Evolutionary conservation across 2,797 vertebrate genomes (phyloP), one percentile per base, ranked within the genome.

Genomic region (Euthynnus affinis): DNA sequence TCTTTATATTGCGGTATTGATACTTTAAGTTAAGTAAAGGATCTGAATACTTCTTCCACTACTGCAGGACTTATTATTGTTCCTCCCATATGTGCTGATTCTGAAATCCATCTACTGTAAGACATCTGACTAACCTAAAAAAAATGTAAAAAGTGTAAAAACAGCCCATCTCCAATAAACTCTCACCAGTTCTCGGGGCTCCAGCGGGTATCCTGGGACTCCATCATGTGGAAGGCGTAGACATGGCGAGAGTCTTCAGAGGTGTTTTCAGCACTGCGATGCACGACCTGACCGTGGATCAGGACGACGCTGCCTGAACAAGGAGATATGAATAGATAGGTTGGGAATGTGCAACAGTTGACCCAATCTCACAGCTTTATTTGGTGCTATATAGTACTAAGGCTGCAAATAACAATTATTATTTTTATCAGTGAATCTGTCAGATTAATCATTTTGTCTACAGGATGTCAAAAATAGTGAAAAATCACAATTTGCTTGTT

Each of bases 211-310:
- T 92, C 94, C 59, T 96, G 84, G 0, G 95, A 91, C 53, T 99
- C 98, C 98, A 99, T 98, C 70, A 99, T 69, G 1, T 99, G 98
- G 93, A 99, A 98, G 13, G 97, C 94, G 83, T 98, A 99, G 3
- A 79, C 97, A 0, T 99, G 96, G 22, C 98, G 97, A 0, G 98
- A 98, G 7, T 44, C 70, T 1, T 91, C 81, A 0, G 98, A 99
- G 18, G 73, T 87, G 93, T 99, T 99, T 51, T 86, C 84, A 1
- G 95, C 96, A 3, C 98, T 99, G 83, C 96, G 97, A 37, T 99
- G 98, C 37, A 98, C 97, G 0, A 98, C 98, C 80, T 99, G 94
- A 0, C 98, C 97, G 0, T 99, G 97, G 90, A 99, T 99, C 51
- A 99, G 94, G 56, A 99, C 71, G 0, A 96, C 92, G 0, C 94